Evolutionary conservation across 2,888 invertebrate genomes (phyloP), one percentile per base, ranked within the genome.

Genomic region (Enchytraeus crypticus): DNA sequence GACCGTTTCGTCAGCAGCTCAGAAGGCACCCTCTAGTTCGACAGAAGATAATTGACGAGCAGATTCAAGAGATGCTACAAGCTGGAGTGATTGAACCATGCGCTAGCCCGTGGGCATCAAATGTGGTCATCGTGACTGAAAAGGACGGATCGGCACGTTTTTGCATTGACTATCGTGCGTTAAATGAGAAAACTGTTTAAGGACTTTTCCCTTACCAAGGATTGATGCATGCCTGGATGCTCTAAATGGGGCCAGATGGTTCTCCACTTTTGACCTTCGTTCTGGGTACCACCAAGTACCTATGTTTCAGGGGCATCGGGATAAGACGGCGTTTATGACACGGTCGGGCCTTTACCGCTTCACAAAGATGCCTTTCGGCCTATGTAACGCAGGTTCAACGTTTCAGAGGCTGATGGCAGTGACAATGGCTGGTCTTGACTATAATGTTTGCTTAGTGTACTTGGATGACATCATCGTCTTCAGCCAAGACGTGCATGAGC

Each of bases 401-500:
- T 57, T 57, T 46, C 27, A 45, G 3, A 29, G 32, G 18, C 8
- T 45, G 21, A 56, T 57, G 30, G 29, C 57, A 5, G 21, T 56
- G 29, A 29, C 34, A 8, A 30, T 61, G 59, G 18, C 27, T 2
- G 62, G 59, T 2, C 30, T 61, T 4, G 30, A 51, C 5, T 61
- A n/a, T 32, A 5, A 0, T 8, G 18, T 11, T 1, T 49, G 32
- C 11, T 26, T 60, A 11, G 23, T 49, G 2, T 60, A 60, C 32
- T 29, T 60, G 1, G 60, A 61, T 45, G 61, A 59, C 29, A 18
- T 61, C 21, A 43, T 61, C 23, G 21, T 61, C 3, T 60, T 54
- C 14, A 14, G 27, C 27, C 1, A 2, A 1, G 45, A 5, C 32
- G 26, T 61, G 26, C 53, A 64, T 1, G 60, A 69, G 3, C 67